Evolutionary conservation across 2,113 vertebrate species (phyloP).

Genomic region (crab-eating macaque (Macaca fascicularis)): DNA sequence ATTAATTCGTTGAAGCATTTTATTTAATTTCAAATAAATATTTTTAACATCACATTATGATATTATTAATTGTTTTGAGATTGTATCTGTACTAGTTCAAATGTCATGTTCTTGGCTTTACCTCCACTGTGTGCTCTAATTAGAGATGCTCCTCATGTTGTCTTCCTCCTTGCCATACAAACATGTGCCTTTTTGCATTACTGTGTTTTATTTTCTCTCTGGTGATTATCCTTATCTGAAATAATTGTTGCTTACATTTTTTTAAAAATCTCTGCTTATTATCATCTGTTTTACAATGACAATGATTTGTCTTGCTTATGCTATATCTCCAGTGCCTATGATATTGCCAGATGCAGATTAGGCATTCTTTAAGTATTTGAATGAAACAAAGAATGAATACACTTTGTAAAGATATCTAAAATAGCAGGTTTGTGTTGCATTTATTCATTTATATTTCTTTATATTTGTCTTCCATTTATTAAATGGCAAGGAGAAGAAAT

Average conservation of each 20-base stretch:
- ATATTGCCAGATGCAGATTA: neutral
- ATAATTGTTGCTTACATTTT: neutral
- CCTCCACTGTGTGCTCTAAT: neutral
- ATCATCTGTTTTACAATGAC: neutral
- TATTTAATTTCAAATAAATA: neutral
- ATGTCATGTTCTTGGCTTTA: neutral
- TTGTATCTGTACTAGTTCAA: neutral
- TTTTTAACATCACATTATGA: neutral
- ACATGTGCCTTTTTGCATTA: neutral
- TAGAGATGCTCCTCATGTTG: neutral
- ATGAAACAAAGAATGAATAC: neutral
- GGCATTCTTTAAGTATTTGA: neutral
- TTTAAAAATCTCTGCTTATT: neutral
- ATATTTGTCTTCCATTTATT: neutral
- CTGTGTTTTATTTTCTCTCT: neutral
- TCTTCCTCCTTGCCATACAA: neutral
- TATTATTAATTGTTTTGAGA: neutral
- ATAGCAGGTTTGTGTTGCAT: neutral
- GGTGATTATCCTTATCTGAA: neutral
- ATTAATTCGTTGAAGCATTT: neutral
- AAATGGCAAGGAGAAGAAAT: neutral
- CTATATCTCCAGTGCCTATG: neutral
- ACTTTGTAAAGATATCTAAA: neutral
- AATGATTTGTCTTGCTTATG: neutral
- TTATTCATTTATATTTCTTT: neutral